phyloP scores from a whole-genome alignment of 2,797 vertebrate genomes.

The Vultur gryphus region DNA sequence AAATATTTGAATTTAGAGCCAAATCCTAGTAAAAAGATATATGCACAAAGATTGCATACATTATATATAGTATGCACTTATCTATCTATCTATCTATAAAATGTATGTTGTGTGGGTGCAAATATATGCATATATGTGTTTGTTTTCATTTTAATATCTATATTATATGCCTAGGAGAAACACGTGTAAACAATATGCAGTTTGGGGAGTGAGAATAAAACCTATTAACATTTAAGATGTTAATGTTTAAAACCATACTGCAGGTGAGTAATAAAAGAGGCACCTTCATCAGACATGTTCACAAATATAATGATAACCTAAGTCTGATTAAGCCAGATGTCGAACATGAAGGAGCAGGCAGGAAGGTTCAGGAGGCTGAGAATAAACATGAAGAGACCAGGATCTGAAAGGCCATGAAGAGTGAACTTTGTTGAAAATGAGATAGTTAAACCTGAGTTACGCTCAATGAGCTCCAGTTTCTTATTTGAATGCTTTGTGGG shows the following conservation, averaged over 20 bases:
- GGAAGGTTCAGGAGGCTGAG: not conserved
- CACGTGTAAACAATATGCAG: slow-evolving; percentile 9
- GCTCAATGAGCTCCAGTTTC: not conserved
- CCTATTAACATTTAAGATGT: slow-evolving; percentile 9
- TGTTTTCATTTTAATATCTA: not conserved
- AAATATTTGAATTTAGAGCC: not conserved
- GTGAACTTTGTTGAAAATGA: not conserved
- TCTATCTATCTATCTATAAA: not conserved
- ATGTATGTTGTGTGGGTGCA: not conserved
- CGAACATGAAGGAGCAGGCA: not conserved
- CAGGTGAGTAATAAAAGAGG: slow-evolving; percentile 42
- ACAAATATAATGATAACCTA: slow-evolving; percentile 17
- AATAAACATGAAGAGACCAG: not conserved
- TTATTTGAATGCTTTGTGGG: not conserved
- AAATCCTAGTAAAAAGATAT: not conserved
- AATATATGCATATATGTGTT: not conserved
- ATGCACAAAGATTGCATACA: not conserved
- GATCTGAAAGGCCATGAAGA: not conserved
- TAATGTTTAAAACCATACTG: slow-evolving; percentile 19
- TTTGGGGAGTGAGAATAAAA: not conserved
- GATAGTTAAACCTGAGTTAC: not conserved
- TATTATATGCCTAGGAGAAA: not conserved
- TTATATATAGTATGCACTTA: not conserved
- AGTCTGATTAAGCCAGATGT: slow-evolving; percentile 39
- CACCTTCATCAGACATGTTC: slow-evolving; percentile 37